These are phyloP conservation scores for Nomada hirtipes DNA, from an alignment of 2,888 invertebrate genomes.

Conservation along the genomic window DNA sequence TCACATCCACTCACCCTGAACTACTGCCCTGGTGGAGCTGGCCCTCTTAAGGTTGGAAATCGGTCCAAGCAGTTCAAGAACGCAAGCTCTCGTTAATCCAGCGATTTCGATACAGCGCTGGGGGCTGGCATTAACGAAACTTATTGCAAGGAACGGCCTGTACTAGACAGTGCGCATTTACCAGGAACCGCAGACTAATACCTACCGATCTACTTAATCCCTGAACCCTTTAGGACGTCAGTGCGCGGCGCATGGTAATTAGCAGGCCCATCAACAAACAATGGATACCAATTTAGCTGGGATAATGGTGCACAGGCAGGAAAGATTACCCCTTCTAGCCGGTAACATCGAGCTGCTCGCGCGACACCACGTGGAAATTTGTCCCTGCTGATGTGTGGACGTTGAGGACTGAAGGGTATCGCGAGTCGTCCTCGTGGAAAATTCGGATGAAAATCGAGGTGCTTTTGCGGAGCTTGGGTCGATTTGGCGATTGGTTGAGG, in stretches of 20 bases:
- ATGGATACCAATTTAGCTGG: slow-evolving; percentile 76
- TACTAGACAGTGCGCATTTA: slow-evolving; percentile 71
- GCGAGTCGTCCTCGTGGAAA: no score
- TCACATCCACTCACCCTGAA: no score
- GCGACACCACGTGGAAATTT: slow-evolving; percentile 35
- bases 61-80: not conserved
- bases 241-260: slow-evolving; percentile 73
- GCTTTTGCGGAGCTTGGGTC: not conserved
- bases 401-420: no score
- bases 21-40: not conserved
- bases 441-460: no score
- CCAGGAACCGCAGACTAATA: slow-evolving; percentile 75
- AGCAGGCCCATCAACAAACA: slow-evolving; percentile 76
- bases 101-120: slow-evolving; percentile 60
- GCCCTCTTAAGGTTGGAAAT: not conserved
- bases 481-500: not conserved
- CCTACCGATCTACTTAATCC: slow-evolving; percentile 77
- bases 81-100: slow-evolving; percentile 55
- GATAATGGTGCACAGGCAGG: slow-evolving; percentile 68
- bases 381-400: not conserved
- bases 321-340: slow-evolving; percentile 70
- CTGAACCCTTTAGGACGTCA: slow-evolving; percentile 74
- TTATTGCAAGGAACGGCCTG: slow-evolving; percentile 69
- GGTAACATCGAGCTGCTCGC: slow-evolving; percentile 40
- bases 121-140: slow-evolving; percentile 70